Conservation (phyloP, 2,113 vertebrate species). For the Anas platyrhynchos region DNA sequence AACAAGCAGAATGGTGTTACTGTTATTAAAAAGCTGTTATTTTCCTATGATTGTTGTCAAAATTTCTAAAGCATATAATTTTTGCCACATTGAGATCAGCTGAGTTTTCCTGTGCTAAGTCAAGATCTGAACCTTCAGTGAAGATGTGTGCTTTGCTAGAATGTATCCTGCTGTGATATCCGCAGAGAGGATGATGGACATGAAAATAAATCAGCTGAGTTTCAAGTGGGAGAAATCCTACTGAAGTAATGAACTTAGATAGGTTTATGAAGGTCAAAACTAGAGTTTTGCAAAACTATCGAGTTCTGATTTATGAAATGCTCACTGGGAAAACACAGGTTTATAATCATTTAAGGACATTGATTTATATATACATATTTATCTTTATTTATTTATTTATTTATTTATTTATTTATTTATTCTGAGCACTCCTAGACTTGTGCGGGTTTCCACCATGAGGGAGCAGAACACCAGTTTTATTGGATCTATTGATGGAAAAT, state of each 20-base stretch:
- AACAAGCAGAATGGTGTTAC: rapidly evolving
- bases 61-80: not conserved
- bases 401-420: too few relatives aligned
- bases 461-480: not conserved
- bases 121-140: not conserved
- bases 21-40: not conserved
- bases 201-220: not conserved
- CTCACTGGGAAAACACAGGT: not conserved
- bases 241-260: not conserved
- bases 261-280: not conserved
- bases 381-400: too few relatives aligned
- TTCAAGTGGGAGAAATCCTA: not conserved
- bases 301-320: not conserved
- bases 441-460: not conserved
- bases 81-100: not conserved
- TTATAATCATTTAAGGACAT: not conserved
- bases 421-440: not conserved
- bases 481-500: not conserved
- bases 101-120: not conserved
- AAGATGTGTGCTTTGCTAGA: not conserved
- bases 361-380: not conserved
- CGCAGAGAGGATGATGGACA: not conserved
- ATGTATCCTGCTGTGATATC: not conserved
- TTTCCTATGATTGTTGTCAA: not conserved
- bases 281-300: not conserved